Percentiles rank a stretch among this genome's conserved stretches.
Evolutionary conservation across 2,888 invertebrate genomes (phyloP).

Genomic region (Caenorhabditis sinica): DNA sequence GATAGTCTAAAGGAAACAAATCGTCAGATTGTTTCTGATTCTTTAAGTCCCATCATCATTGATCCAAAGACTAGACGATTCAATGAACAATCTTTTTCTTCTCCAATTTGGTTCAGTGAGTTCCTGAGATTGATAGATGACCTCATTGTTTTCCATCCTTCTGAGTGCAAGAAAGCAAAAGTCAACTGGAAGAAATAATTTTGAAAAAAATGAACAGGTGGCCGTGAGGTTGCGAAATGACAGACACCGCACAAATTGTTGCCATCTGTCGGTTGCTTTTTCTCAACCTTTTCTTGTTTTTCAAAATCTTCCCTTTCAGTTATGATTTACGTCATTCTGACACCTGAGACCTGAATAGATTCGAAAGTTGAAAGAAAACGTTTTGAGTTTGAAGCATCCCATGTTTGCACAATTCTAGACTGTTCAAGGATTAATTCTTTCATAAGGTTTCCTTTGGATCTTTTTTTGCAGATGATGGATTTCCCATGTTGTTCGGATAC

Average conservation of each 20-base stretch:
- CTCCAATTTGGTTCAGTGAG: too few relatives aligned
- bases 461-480: conserved; percentile 15
- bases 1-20: background rate
- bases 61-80: too few relatives aligned
- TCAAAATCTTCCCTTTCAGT: conserved; percentile 8
- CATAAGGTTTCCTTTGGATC: conserved; percentile 6
- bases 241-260: conserved; percentile 18
- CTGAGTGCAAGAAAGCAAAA: background rate
- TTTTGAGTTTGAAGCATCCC: background rate
- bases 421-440: conserved; percentile 14
- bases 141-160: background rate
- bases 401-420: background rate
- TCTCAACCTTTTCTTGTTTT: conserved; percentile 1
- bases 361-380: background rate
- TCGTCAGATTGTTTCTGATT: background rate
- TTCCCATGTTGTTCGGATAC: background rate
- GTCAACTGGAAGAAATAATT: conserved; percentile 18
- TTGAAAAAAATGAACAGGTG: conserved; percentile 58
- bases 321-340: conserved; percentile 46
- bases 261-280: conserved; percentile 34
- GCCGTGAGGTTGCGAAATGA: conserved; percentile 30
- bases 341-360: conserved; percentile 14
- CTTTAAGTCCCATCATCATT: too few relatives aligned
- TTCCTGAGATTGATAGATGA: too few relatives aligned
- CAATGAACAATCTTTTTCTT: too few relatives aligned